Evolutionary conservation across 2,888 invertebrate genomes (phyloP), one percentile per base, ranked within the genome.

Genomic region (Scaptomyza polygonia): DNA sequence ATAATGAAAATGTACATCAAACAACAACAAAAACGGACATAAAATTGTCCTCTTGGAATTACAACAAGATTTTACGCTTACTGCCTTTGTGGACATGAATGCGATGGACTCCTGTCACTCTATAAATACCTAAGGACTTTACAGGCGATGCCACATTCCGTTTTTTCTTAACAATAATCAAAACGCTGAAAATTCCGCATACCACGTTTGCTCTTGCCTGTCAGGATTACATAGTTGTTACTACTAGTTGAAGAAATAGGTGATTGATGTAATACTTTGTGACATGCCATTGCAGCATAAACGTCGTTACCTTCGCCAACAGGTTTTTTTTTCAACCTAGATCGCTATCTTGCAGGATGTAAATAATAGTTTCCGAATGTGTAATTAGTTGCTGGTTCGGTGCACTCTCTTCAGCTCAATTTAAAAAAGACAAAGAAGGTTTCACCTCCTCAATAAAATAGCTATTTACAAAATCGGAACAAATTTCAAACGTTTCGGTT

Each of bases 51-150:
- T 54, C 43, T 32, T 39, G 40, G 59, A 77, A 74, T 74, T 59
- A 77, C 71, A 74, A 54, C 73, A 67, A 67, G 78, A 74, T 77
- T 74, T 74, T 67, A 64, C 78, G 77, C 74, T 68, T 56, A 32
- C 16, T 53, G 67, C 43, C 36, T 25, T 58, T 47, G 18, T 7
- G 18, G 57, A 39, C 39, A 61, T 73, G 61, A 47, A 62, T 34
- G 49, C 57, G 71, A 30, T 12, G 51, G 42, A 65, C 72, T 70
- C 54, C 77, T 76, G 73, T 61, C 72, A 40, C 43, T 54, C 27
- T 42, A 14, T 39, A 16, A 51, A 32, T 44, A 48, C 45, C 14
- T 9, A 2, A 12, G 12, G 30, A 18, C 36, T 39, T 44, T 25
- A 7, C 36, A 18, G 3, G 30, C 30, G 25, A n/a, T 3, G 25